Base-by-base conservation (phyloP, 2,888 invertebrate species). In the Tipula confusa region DNA sequence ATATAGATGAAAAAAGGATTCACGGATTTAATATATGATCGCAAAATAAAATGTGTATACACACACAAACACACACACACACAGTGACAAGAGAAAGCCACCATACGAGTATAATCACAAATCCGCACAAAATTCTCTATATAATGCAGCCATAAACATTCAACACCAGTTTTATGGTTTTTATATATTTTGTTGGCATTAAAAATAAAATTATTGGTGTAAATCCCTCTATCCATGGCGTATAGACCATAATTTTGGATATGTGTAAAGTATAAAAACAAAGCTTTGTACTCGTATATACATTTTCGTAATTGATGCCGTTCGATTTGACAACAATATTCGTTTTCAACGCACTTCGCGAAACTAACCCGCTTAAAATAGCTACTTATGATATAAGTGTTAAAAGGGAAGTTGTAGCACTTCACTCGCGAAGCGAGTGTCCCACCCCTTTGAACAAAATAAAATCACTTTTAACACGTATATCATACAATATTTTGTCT, bases 61-160 rank as follows among this genome's bases (percentile, higher is more conserved):
- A 64, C 64, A 38, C 7, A 5, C 31, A 43, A n/a, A 43, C 43
- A 43, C 13, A n/a, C 7, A 33, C 11, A 11, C 9, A 1, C 11
- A 33, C 33, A 33, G 33, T 9, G 1, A 33, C 33, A 33, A 6
- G 11, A 64, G 24, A 64, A 64, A 64, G 64, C 64, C 64, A 64
- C 24, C 64, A 64, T 64, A n/a, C n/a, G n/a, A n/a, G n/a, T n/a
- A 64, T 64, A 64, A 64, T 64, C 64, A 24, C 64, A 64, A 64
- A 64, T 64, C 64, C 64, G 64, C 24, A 64, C 64, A 64, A 24
- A 64, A 64, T 64, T 64, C 64, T 24, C 64, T 64, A 64, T 64
- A 64, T 64, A 64, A 64, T 64, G 64, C 64, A 64, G 64, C 64
- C 64, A 64, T 64, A 64, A 64, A 64, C 64, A 64, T 64, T 64